Evolutionary conservation across 2,113 vertebrate genomes (phyloP).

Genomic region (Daphoenositta chrysoptera): DNA sequence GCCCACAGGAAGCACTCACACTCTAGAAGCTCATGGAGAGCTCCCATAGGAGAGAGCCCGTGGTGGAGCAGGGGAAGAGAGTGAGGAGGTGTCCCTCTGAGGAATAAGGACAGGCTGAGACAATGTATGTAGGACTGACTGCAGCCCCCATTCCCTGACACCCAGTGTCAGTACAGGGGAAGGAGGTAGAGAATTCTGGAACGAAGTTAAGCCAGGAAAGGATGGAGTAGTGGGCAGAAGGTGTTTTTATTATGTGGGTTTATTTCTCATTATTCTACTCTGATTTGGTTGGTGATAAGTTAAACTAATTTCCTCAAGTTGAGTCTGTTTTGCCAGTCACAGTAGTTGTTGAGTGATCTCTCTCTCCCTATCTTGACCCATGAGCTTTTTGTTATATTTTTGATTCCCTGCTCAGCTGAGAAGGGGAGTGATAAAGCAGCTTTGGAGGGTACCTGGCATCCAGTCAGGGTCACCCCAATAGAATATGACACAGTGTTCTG

Average conservation of each 20-base stretch:
- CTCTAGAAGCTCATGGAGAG: neutral
- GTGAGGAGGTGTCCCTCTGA: neutral
- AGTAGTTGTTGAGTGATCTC: neutral
- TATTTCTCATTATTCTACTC: neutral
- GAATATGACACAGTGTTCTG: neutral
- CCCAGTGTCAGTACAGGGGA: rapidly evolving
- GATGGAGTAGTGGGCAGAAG: neutral
- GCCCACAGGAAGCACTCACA: neutral
- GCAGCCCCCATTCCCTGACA: neutral
- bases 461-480: neutral
- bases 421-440: neutral
- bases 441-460: neutral
- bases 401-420: neutral
- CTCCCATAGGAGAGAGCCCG: neutral
- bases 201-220: neutral
- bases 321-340: neutral
- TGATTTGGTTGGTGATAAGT: neutral
- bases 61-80: neutral
- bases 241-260: neutral
- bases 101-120: neutral
- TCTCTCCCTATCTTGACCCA: neutral
- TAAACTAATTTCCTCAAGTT: neutral
- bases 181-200: neutral
- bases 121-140: neutral
- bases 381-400: neutral